phyloP scores from a whole-genome alignment of 2,113 vertebrate species.

The Albula goreensis region DNA sequence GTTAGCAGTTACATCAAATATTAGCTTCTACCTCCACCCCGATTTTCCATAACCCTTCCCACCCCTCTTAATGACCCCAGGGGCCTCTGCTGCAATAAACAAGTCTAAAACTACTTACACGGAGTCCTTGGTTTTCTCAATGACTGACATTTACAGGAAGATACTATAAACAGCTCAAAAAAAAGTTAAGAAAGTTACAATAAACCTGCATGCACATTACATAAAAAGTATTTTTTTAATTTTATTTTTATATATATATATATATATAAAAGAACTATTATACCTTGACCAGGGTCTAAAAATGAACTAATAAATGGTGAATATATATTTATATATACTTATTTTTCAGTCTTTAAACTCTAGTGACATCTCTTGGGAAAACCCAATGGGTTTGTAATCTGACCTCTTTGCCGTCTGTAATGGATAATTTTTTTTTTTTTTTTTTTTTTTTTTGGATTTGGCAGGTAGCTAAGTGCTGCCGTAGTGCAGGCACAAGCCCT shows the following conservation, averaged over 20 bases:
- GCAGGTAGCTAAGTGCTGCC: slow-evolving; percentile 16
- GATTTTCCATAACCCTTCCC: slow-evolving; percentile 24
- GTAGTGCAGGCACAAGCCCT: neutral
- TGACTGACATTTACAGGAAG: slow-evolving; percentile 85
- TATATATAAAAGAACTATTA: slow-evolving; percentile 64
- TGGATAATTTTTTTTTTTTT: neutral
- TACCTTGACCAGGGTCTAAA: slow-evolving; percentile 55
- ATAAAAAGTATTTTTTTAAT: slow-evolving; percentile 79
- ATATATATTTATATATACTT: slow-evolving; percentile 55
- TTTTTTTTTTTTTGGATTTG: slow-evolving; percentile 4
- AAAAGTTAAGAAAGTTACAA: slow-evolving; percentile 84
- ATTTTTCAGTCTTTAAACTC: slow-evolving; percentile 42
- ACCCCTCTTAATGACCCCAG: slow-evolving; percentile 27
- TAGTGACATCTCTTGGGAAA: slow-evolving; percentile 42
- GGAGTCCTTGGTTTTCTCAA: slow-evolving; percentile 66
- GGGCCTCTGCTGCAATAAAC: slow-evolving; percentile 76
- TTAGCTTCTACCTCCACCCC: slow-evolving; percentile 69
- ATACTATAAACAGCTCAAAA: slow-evolving; percentile 88
- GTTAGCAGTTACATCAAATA: slow-evolving; percentile 88
- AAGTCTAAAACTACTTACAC: slow-evolving; percentile 79
- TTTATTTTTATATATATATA: slow-evolving; percentile 79
- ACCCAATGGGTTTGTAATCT: slow-evolving; percentile 17
- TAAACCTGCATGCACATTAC: slow-evolving; percentile 94
- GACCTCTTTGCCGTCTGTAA: slow-evolving; percentile 8
- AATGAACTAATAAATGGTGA: slow-evolving; percentile 67